Evolutionary conservation across 2,113 vertebrate genomes (phyloP).

Genomic region (Pholis gunnellus): DNA sequence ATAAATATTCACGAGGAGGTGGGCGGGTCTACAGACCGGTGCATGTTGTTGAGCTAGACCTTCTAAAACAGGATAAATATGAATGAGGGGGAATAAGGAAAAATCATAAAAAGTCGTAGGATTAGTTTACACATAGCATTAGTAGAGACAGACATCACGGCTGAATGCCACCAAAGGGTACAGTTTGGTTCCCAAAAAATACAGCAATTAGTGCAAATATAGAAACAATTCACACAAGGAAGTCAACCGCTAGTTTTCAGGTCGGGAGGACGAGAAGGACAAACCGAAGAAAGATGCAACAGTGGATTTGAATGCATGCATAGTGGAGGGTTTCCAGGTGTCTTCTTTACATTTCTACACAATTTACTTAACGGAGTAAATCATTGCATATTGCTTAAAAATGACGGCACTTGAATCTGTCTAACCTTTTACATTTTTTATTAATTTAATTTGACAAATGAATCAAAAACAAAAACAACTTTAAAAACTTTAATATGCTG

Average conservation of each 20-base stretch:
- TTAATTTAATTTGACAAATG: neutral
- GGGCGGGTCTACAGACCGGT: neutral
- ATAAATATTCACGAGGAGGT: conserved; percentile 43
- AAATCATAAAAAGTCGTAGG: conserved; percentile 32
- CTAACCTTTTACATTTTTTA: neutral
- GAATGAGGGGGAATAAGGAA: conserved; percentile 37
- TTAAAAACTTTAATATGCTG: neutral
- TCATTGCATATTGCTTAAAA: neutral
- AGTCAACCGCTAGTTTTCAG: neutral
- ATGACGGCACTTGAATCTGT: too few relatives aligned
- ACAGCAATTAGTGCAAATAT: neutral
- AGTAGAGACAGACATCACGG: neutral
- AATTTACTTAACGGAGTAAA: neutral
- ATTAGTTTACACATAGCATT: conserved; percentile 8
- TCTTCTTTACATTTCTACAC: neutral
- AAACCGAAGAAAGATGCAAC: neutral
- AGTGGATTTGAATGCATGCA: neutral
- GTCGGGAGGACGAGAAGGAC: neutral
- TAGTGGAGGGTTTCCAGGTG: neutral
- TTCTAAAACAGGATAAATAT: conserved; percentile 50
- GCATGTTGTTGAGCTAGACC: neutral
- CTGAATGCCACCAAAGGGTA: neutral
- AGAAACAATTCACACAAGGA: neutral
- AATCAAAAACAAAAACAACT: neutral
- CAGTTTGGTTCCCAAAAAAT: neutral